Base-by-base conservation (phyloP, 35 echinoderm and acorn worm species). In the Eucidaris tribuloides region DNA sequence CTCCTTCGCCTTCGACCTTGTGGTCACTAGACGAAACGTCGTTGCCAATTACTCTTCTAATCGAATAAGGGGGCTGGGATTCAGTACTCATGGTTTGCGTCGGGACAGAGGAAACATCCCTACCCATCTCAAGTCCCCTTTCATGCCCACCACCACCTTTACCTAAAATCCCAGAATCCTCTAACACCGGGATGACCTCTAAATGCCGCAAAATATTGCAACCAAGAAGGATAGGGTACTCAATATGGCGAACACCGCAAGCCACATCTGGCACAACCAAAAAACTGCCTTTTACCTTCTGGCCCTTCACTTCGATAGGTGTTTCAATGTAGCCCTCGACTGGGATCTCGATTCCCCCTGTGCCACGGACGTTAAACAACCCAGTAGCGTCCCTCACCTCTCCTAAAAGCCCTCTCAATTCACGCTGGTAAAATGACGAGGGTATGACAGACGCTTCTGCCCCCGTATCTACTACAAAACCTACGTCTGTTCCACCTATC, bases 171-270 rank as follows among this genome's bases (percentile, higher is more conserved):
- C n/a, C n/a, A n/a, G n/a, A n/a, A n/a, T n/a, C n/a, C n/a, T n/a
- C n/a, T n/a, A n/a, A n/a, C n/a, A n/a, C n/a, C n/a, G n/a, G n/a
- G n/a, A n/a, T n/a, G n/a, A n/a, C n/a, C n/a, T n/a, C n/a, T n/a
- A 79, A 54, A n/a, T 22, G 45, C 20, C 39, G 43, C 19, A 79
- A 57, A 25, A 82, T 82, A 31, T 82, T 80, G 28, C 78, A 80
- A 17, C 78, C 78, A 45, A 80, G 28, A 5, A 80, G 28, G 6
- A 80, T 36, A 24, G 78, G 78, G 58, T 80, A 30, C 34, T 80
- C 46, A 25, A 5, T 14, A 18, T 25, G 60, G 13, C 4, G 3
- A 3, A 9, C 25, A 19, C 57, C 48, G 39, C 65, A 9, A n/a
- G 52, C 31, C 38, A 39, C 20, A 46, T 27, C 30, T 4, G 35